phyloP scores from a whole-genome alignment of 2,888 invertebrate species.

The Drosophila kambysellisi region DNA sequence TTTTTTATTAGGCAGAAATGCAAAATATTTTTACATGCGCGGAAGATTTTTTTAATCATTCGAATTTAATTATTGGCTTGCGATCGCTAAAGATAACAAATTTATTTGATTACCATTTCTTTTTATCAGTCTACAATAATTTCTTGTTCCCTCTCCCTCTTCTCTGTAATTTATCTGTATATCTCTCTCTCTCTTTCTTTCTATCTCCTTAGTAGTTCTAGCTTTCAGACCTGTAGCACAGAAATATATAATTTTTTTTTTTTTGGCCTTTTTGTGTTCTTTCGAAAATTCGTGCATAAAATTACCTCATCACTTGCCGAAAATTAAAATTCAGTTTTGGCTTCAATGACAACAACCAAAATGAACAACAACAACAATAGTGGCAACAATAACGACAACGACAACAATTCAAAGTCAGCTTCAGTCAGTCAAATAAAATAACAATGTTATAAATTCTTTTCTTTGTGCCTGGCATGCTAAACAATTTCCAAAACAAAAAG shows the following conservation, averaged over 20 bases:
- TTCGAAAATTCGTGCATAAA: slow-evolving; percentile 66
- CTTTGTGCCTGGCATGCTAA: slow-evolving; percentile 73
- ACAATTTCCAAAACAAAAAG: slow-evolving; percentile 67
- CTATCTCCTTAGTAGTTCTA: slow-evolving; percentile 7
- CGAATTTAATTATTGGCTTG: slow-evolving; percentile 40
- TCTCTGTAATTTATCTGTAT: too few species aligned
- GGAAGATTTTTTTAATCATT: slow-evolving; percentile 31
- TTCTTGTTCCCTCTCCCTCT: neutral
- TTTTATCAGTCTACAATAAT: slow-evolving; percentile 14
- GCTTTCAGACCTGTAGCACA: slow-evolving; percentile 56
- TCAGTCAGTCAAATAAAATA: slow-evolving; percentile 38
- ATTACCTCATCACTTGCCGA: slow-evolving; percentile 75
- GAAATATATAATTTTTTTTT: neutral
- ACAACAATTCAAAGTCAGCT: slow-evolving; percentile 22
- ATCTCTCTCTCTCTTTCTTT: neutral
- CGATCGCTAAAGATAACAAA: slow-evolving; percentile 58
- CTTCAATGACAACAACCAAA: slow-evolving; percentile 43
- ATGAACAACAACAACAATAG: neutral
- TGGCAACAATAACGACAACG: slow-evolving; percentile 2
- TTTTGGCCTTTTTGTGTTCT: slow-evolving; percentile 44
- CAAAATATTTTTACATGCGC: slow-evolving; percentile 54
- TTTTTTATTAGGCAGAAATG: slow-evolving; percentile 24
- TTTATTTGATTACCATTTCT: slow-evolving; percentile 58
- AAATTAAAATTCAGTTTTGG: slow-evolving; percentile 73
- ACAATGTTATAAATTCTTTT: slow-evolving; percentile 78